Evolutionary conservation across 2,797 vertebrate genomes (phyloP), one percentile per base, ranked within the genome.

Genomic region (Tauraco hartlaubi): DNA sequence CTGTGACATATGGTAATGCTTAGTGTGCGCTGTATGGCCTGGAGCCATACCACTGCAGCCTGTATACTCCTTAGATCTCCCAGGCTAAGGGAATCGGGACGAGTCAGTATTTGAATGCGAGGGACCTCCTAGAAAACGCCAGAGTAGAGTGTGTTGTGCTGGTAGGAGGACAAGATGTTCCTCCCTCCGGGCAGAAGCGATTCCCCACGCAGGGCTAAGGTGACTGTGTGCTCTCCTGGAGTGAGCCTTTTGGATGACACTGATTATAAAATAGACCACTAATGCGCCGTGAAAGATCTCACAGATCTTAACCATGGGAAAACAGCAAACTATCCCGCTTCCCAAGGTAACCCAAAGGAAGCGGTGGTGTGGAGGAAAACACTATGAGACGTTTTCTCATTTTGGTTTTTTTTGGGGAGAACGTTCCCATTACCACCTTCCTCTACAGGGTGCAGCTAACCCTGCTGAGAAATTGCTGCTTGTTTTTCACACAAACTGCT

Each of bases 1-100:
- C 92, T 86, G 91, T 95, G 93, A 97, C 96, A 97, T 97, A 95
- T 97, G 96, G 96, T 95, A 96, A 90, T 91, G 92, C 92, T 97
- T 97, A 97, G 93, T 77, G 88, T 56, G 85, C 80, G 92, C 92
- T 97, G 93, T 92, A 95, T 97, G 95, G 96, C 94, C 92, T 95
- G 92, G 71, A 95, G 96, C 96, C 96, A 97, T 95, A 94, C 96
- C 95, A 77, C 94, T 91, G 93, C 92, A 96, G 96, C 86, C 96
- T 97, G 95, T 95, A 95, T 92, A 92, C 83, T 92, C 90, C 94
- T 96, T 91, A 91, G 92, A 95, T 96, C 96, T 96, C 96, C 85
- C 93, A 94, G 92, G 94, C 94, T 86, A 81, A 92, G 84, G 80
- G 91, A 97, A 92, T 88, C 66, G 0, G 89, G 87, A 92, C 0